Evolutionary conservation across 2,113 vertebrate genomes (phyloP).

Genomic region (Tautogolabrus adspersus): DNA sequence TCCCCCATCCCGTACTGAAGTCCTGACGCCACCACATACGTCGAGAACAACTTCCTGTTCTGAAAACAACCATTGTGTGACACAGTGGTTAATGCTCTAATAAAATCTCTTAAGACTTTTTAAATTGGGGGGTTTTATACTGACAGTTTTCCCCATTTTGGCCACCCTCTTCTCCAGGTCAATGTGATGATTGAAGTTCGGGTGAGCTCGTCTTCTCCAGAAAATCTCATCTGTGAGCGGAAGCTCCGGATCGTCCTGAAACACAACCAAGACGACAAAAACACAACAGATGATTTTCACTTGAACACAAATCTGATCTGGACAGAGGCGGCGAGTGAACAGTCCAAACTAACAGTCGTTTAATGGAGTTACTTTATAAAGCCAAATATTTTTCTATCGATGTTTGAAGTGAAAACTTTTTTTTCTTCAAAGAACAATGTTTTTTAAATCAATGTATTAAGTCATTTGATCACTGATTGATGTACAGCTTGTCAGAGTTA

Average conservation of each 20-base stretch:
- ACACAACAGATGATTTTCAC: not conserved
- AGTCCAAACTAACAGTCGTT: no score
- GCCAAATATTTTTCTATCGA: no score
- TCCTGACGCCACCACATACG: constrained; percentile 91
- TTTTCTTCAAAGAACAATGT: no score
- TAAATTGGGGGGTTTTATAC: constrained; percentile 44
- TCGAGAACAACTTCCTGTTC: constrained; percentile 83
- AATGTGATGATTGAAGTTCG: constrained; percentile 86
- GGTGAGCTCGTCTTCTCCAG: constrained; percentile 88
- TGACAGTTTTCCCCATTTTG: constrained; percentile 91
- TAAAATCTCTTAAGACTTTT: no score
- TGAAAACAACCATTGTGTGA: constrained; percentile 61
- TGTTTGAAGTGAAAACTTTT: no score
- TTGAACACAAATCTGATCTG: no score
- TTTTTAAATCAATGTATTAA: no score
- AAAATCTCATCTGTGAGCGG: constrained; percentile 91
- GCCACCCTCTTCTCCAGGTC: constrained; percentile 89
- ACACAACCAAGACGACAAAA: not conserved
- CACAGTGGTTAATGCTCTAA: not conserved
- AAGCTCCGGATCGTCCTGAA: constrained; percentile 85
- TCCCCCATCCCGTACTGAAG: constrained; percentile 92
- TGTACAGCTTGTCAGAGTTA: no score
- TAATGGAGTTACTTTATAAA: no score
- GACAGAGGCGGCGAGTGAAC: no score
- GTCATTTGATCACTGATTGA: no score